phyloP scores from a whole-genome alignment of 2,113 vertebrate species.

The Corythoichthys haematopterus region DNA sequence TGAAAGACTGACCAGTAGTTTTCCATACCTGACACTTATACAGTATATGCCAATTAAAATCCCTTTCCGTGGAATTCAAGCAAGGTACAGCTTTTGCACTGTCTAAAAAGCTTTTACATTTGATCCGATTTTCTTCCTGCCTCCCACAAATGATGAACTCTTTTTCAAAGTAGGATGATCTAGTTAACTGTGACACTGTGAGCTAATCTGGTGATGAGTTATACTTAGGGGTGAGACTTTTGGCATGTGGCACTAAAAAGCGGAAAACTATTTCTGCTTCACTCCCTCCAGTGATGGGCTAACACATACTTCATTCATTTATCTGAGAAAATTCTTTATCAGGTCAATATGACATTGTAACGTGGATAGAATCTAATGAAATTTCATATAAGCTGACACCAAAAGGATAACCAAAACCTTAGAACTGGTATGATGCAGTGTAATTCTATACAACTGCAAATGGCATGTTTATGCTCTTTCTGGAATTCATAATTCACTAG shows the following conservation, averaged over 20 bases:
- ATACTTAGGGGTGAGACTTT: constrained; percentile 35
- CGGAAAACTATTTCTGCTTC: constrained; percentile 5
- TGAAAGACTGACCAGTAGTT: constrained; percentile 18
- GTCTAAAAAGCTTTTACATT: constrained; percentile 60
- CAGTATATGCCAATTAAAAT: constrained; percentile 28
- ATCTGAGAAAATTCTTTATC: neutral
- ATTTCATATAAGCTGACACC: neutral
- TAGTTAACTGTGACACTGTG: constrained; percentile 58
- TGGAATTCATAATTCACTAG: neutral
- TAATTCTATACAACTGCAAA: neutral
- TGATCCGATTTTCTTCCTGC: constrained; percentile 55
- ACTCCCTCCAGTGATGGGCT: neutral
- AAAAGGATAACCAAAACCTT: neutral
- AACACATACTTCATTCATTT: neutral
- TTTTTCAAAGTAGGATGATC: constrained; percentile 66
- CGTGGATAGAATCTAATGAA: neutral
- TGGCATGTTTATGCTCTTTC: neutral
- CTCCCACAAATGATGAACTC: constrained; percentile 55
- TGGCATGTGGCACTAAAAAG: constrained; percentile 15
- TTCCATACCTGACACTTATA: constrained; percentile 41
- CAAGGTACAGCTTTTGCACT: constrained; percentile 14
- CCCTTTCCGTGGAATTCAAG: constrained; percentile 39
- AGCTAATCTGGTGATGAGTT: constrained; percentile 45
- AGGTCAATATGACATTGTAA: constrained; percentile 4
- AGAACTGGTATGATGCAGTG: neutral